These are phyloP conservation scores for Drosophila dives DNA, from an alignment of 2,888 invertebrate genomes.

Conservation along the genomic window DNA sequence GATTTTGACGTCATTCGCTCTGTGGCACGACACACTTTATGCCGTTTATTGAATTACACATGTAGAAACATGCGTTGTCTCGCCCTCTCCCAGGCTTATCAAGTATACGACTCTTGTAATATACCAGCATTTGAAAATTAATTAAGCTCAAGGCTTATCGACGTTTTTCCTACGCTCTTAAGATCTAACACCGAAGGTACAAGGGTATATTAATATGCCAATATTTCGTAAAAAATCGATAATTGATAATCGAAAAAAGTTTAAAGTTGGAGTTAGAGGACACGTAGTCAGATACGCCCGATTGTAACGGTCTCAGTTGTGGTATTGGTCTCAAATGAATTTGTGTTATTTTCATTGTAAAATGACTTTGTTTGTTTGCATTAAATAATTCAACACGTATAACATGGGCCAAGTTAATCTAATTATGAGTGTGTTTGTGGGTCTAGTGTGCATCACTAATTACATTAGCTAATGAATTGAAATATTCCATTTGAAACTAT, in stretches of 20 bases:
- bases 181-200: background rate
- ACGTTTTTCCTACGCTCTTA: background rate
- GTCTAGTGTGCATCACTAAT: constrained; percentile 56
- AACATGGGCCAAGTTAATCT: constrained; percentile 50
- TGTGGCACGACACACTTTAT: constrained; percentile 57
- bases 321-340: constrained; percentile 40
- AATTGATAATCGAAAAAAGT: background rate
- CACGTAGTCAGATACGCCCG: background rate
- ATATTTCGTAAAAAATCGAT: background rate
- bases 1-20: constrained; percentile 64
- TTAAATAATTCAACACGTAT: constrained; percentile 6
- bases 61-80: constrained; percentile 38
- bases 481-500: constrained; percentile 36
- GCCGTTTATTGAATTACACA: constrained; percentile 65
- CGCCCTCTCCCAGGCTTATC: constrained; percentile 31
- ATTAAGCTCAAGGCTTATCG: constrained; percentile 50
- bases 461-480: constrained; percentile 74
- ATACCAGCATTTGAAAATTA: constrained; percentile 58
- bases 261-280: background rate
- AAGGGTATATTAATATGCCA: background rate
- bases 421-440: constrained; percentile 47
- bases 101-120: constrained; percentile 56
- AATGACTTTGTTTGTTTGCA: constrained; percentile 52
- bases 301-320: background rate
- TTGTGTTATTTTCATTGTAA: constrained; percentile 58